Evolutionary conservation across 2,888 invertebrate genomes (phyloP).

Genomic region (Ethmia dodecea): DNA sequence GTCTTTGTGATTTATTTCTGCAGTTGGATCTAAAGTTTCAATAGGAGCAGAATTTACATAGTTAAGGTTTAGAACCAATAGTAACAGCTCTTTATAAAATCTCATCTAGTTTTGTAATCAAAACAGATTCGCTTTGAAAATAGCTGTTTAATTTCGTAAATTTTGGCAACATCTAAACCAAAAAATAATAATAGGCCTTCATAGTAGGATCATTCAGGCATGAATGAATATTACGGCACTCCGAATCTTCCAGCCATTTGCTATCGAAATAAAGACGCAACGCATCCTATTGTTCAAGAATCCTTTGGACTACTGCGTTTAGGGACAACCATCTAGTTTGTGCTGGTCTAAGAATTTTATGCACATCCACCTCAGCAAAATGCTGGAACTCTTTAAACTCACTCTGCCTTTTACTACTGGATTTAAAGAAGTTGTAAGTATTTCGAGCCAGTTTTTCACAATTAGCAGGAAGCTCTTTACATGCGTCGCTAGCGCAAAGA

Average conservation of each 20-base stretch:
- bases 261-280: conserved; percentile 1
- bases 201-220: conserved; percentile 4
- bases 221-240: conserved; percentile 6
- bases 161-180: conserved; percentile 14
- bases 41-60: conserved; percentile 1
- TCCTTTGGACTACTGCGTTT: conserved; percentile 1
- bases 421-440: conserved; percentile 23
- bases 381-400: conserved; percentile 2
- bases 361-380: conserved; percentile 1
- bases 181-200: conserved; percentile 13
- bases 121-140: conserved; percentile 5
- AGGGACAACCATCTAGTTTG: conserved; percentile 13
- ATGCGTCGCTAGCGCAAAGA: no score
- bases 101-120: conserved; percentile 3
- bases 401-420: conserved; percentile 9
- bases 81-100: conserved; percentile 2
- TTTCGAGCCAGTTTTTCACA: conserved; percentile 29
- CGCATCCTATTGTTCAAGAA: conserved; percentile 10
- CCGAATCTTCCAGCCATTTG: conserved; percentile 6
- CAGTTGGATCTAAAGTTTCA: conserved; percentile 1
- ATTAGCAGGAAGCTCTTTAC: conserved; percentile 25
- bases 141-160: conserved; percentile 5
- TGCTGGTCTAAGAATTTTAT: conserved; percentile 8
- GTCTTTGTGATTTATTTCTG: not conserved
- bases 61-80: conserved; percentile 1